Base-by-base conservation (phyloP, 2,888 invertebrate species). In the Frankliniella intonsa region DNA sequence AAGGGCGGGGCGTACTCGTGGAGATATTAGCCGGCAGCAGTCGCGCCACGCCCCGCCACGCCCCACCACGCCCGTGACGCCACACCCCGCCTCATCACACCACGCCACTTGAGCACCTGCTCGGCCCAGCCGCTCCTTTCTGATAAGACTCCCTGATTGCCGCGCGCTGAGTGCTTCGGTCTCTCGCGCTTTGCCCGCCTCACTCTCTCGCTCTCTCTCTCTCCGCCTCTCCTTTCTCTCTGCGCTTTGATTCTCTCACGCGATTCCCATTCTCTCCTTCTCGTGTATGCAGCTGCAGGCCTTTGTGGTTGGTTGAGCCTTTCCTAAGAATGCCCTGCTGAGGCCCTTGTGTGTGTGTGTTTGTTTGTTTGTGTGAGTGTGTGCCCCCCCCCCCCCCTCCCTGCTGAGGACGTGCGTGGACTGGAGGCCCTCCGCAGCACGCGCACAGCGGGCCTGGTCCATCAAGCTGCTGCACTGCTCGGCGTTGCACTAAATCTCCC, bases 381-480 rank as follows among this genome's bases (percentile, higher is more conserved):
- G 69, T 76, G 69, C 22, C 11, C 22, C 19, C 65, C 65, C 19
- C 65, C n/a, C 3, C 17, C 19, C 1, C 19, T 2, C 19, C n/a
- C 22, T 7, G 69, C 22, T 76, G 25, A 22, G 69, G 69, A 76
- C 69, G 69, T 76, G 69, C 69, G 25, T 25, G 69, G 69, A 76
- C 69, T 76, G 25, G 25, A 25, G n/a, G 69, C 22, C 69, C 22
- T 22, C 69, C 3, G 3, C 69, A 22, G 62, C 69, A 69, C 22
- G 22, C 69, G n/a, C 69, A 76, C 69, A 62, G 25, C 69, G 22
- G 22, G 69, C 69, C 9, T 22, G 69, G 69, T 76, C 69, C 69
- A 76, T 76, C 69, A 76, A 76, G 69, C 69, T 76, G 69, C 69
- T 76, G 69, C 69, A 76, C 69, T 76, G 69, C 69, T 76, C 69